phyloP scores from a whole-genome alignment of 2,113 vertebrate genomes.

The Actinemys pallida region DNA sequence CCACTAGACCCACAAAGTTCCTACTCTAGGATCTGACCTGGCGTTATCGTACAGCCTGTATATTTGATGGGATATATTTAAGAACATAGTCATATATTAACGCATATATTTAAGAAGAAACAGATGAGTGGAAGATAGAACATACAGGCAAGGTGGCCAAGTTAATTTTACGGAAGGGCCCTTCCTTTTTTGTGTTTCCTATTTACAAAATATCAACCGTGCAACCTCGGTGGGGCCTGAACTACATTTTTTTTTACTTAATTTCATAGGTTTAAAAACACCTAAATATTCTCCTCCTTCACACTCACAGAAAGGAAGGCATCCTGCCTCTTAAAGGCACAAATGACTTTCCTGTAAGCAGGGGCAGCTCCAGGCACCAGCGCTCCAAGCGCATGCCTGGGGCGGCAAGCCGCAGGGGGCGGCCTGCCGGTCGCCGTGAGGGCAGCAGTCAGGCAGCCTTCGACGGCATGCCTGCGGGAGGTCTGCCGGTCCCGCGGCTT shows the following conservation, averaged over 20 bases:
- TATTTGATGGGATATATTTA: not conserved
- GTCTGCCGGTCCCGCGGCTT: no score
- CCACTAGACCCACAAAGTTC: not conserved
- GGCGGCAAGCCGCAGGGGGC: no score
- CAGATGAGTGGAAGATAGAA: not conserved
- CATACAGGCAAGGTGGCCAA: not conserved
- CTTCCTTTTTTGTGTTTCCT: not conserved
- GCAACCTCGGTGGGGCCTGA: not conserved
- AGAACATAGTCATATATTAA: not conserved
- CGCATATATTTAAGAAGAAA: not conserved
- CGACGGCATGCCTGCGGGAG: no score
- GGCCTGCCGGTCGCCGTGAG: no score
- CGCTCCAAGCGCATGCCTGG: no score
- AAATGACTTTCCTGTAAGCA: not conserved
- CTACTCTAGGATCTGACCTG: not conserved
- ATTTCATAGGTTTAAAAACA: not conserved
- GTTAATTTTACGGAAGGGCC: not conserved
- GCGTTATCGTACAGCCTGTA: not conserved
- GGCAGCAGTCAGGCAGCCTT: no score
- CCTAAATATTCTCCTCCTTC: not conserved
- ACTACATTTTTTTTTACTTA: not conserved
- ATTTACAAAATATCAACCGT: not conserved
- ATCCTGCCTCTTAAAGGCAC: not conserved
- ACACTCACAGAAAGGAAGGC: not conserved
- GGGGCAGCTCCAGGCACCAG: no score